Base-by-base conservation (phyloP, 2,888 invertebrate genomes). In the Sialis lutaria region DNA sequence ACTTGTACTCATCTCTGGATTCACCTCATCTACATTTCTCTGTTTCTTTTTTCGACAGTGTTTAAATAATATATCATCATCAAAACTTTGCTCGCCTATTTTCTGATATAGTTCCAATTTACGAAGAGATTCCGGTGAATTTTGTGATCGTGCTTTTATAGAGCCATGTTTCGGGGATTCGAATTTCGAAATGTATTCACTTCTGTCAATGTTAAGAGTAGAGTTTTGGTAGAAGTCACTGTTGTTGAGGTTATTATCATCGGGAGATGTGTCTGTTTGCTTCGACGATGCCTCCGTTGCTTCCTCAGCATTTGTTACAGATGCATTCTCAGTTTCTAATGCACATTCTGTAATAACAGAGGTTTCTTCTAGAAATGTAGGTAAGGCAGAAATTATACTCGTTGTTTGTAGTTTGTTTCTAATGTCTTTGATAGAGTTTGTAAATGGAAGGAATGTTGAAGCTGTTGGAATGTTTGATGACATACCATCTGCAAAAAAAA, bases 21-120 rank as follows among this genome's bases (percentile, higher is more conserved):
- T 50, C 50, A 54, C 54, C 32, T 48, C 47, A 22, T 45, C 41
- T 1, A 49, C 57, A 13, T 60, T 63, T 39, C 58, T 49, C 12
- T 52, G 32, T 49, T 67, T 69, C 46, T 67, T 61, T 12, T 65
- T 60, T 40, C 67, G 69, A 42, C 72, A 73, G 45, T 79, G 79
- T 41, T 78, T 79, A 59, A 79, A 73, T 8, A 79, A 60, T 43
- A 80, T 76, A 51, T 79, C 78, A 47, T 78, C 79, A 53, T 82
- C 83, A 52, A 75, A 82, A 51, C 79, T 77, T 67, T 77, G 74
- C 62, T 79, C 75, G 53, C 81, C 75, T 44, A 86, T 84, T 61
- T 79, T 78, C 51, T 77, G 74, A 50, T 81, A 79, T 52, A 81
- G 60, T 56, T 78, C 75, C 49, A 80, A 63, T 50, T 79, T 79